Evolutionary conservation across 2,113 vertebrate species (phyloP).

Genomic region (Cathartes aura): DNA sequence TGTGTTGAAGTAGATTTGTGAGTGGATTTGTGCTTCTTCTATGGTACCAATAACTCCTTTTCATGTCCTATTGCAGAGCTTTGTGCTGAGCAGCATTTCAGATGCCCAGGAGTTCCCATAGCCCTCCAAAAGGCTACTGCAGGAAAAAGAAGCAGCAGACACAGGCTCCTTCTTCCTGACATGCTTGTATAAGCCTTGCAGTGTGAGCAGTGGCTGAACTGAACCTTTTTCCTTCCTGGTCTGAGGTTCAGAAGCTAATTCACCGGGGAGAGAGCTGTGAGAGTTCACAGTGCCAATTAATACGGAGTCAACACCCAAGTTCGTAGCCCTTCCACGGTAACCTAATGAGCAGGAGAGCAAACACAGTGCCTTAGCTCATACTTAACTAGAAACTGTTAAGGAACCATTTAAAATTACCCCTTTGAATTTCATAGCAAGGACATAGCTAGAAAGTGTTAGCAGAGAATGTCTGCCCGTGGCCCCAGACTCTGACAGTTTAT

Average conservation of each 20-base stretch:
- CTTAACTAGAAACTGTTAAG: background rate
- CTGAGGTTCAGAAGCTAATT: background rate
- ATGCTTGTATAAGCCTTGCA: background rate
- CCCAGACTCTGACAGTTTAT: background rate
- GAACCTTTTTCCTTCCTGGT: background rate
- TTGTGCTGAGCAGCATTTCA: background rate
- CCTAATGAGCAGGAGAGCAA: background rate
- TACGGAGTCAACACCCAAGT: background rate
- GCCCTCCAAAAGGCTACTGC: background rate
- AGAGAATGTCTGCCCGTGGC: background rate
- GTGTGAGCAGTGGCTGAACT: background rate
- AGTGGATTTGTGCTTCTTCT: background rate
- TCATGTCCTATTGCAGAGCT: background rate
- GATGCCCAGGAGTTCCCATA: background rate
- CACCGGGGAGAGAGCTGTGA: background rate
- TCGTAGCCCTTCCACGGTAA: background rate
- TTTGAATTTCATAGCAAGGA: background rate
- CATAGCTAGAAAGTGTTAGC: constrained; percentile 17
- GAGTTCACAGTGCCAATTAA: background rate
- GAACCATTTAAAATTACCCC: background rate
- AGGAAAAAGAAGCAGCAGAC: background rate
- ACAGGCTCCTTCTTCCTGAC: background rate
- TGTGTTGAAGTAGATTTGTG: background rate
- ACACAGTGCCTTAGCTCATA: background rate
- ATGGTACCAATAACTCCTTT: background rate